Conservation (phyloP, 2,113 vertebrate species). For the Sula dactylatra region DNA sequence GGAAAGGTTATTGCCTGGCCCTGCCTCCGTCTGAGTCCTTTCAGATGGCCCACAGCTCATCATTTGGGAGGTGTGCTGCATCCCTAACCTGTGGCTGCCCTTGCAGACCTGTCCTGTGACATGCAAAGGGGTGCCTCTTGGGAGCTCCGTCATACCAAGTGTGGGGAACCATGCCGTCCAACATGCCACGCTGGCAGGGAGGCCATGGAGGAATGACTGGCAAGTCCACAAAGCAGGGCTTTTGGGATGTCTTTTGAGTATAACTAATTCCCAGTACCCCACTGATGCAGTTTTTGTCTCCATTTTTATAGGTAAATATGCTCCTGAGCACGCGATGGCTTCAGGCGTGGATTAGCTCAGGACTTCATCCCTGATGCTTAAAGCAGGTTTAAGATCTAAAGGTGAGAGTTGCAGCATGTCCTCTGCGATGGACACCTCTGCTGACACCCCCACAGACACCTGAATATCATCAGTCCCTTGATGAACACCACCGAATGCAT, state of each 20-base stretch:
- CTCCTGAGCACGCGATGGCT: neutral
- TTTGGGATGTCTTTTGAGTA: neutral
- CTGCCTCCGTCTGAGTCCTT: neutral
- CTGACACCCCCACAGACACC: neutral
- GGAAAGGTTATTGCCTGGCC: neutral
- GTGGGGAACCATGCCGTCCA: neutral
- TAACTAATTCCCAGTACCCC: neutral
- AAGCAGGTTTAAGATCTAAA: neutral
- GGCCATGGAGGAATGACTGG: neutral
- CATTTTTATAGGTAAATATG: neutral
- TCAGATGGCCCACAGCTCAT: neutral
- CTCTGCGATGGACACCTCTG: neutral
- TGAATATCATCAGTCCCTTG: fast-evolving
- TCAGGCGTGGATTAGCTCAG: neutral
- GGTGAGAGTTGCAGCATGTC: neutral
- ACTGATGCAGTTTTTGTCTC: neutral
- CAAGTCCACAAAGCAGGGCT: neutral
- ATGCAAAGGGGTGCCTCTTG: neutral
- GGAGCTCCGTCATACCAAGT: neutral
- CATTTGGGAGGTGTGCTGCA: neutral
- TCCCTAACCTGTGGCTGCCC: neutral
- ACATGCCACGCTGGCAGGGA: too few species aligned
- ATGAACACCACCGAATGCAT: neutral
- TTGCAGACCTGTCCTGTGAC: neutral
- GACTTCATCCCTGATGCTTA: neutral